A percentile compares a stretch with the other conserved stretches of the same genome.
These are phyloP conservation scores for Prenolepis imparis DNA, from an alignment of 2,888 invertebrate species.

Conservation along the genomic window DNA sequence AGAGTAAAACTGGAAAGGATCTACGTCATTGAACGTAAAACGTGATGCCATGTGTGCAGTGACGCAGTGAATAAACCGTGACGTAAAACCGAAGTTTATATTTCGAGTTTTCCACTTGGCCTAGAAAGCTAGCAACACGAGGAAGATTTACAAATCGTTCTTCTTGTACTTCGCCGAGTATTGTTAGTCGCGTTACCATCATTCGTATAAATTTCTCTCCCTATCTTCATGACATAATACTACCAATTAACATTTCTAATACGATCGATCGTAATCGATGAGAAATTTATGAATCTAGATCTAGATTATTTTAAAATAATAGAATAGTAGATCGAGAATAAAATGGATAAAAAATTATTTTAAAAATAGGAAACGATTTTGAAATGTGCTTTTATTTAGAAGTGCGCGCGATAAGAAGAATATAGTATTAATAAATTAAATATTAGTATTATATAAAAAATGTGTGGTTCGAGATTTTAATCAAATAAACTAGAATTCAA, in stretches of 20 bases:
- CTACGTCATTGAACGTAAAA: conserved; percentile 1
- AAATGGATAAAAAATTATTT: conserved; percentile 28
- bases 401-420: not conserved
- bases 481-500: not conserved
- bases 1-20: conserved; percentile 8
- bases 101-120: conserved; percentile 54
- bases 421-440: not conserved
- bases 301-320: conserved; percentile 11
- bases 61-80: conserved; percentile 33
- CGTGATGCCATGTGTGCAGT: no score
- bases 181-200: conserved; percentile 20
- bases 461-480: not conserved
- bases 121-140: conserved; percentile 43
- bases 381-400: not conserved
- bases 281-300: conserved; percentile 8
- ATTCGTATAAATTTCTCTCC: conserved; percentile 26
- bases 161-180: not conserved
- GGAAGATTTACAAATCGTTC: conserved; percentile 36
- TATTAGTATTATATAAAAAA: not conserved
- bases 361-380: not conserved
- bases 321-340: not conserved
- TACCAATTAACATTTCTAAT: not conserved
- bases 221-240: not conserved
- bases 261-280: not conserved
- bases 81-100: conserved; percentile 44